Base-by-base conservation (phyloP, 2,113 vertebrate species). In the Gymnogyps californianus region DNA sequence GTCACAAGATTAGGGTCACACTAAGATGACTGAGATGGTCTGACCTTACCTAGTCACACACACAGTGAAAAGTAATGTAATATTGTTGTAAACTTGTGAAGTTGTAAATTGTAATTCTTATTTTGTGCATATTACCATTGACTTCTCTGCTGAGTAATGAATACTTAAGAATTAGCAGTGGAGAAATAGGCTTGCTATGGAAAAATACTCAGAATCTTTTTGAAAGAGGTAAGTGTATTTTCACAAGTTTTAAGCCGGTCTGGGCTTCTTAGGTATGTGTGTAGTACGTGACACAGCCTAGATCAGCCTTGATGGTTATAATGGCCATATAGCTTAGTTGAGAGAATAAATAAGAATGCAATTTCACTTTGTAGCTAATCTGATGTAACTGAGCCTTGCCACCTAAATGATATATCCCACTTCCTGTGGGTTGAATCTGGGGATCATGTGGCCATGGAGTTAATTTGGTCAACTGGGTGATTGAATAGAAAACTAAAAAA, bases 311-410 rank as follows among this genome's bases (percentile, higher is more conserved):
- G 1, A 19, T 80, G 76, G 44, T 92, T 86, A 18, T 15, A 86
- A 40, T 36, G 19, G 36, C 42, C 52, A 59, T 9, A 3, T 44
- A 42, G 25, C 34, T 83, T 61, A 65, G 18, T 31, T 0, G 0
- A 70, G 81, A 75, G 17, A 81, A 62, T 69, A 86, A 83, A 15
- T 80, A 22, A 52, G 26, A 86, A 46, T 65, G 46, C 21, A 49
- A 36, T 70, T 94, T 91, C 69, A 89, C n/a, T 78, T 86, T 46
- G 36, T 25, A 81, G 69, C 46, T 94, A 77, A 58, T 62, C 31
- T 74, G 83, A 89, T 70, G 32, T 89, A 84, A 84, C 58, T 78
- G 80, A 74, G 77, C 59, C 32, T 58, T 49, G 31, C 38, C 55
- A 61, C 49, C 14, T 77, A 62, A 83, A 61, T 76, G 32, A 38